phyloP scores from a whole-genome alignment of 2,888 invertebrate species.

The Epistrophe grossulariae region DNA sequence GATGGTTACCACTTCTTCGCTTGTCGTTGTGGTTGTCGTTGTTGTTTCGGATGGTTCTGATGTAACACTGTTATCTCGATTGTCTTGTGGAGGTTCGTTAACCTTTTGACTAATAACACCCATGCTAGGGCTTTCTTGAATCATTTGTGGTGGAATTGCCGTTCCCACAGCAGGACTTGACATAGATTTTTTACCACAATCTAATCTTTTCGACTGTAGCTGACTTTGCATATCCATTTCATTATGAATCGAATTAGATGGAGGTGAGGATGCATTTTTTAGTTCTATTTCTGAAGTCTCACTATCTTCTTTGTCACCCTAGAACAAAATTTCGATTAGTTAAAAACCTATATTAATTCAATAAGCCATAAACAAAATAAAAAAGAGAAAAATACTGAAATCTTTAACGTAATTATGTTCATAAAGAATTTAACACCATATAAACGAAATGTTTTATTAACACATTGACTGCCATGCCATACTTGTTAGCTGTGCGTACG shows the following conservation, averaged over 20 bases:
- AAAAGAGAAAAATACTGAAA: no score
- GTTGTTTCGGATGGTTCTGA: constrained; percentile 83
- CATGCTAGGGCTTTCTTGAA: constrained; percentile 83
- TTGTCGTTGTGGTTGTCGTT: constrained; percentile 83
- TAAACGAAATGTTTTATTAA: no score
- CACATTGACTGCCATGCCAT: no score
- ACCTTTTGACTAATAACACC: constrained; percentile 78
- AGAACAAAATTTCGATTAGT: background rate
- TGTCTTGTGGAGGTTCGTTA: constrained; percentile 82
- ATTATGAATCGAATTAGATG: constrained; percentile 61
- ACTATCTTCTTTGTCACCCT: constrained; percentile 65
- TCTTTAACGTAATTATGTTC: no score
- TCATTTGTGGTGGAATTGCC: constrained; percentile 79
- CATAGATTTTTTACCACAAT: constrained; percentile 83
- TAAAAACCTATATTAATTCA: background rate
- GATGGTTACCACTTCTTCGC: constrained; percentile 83
- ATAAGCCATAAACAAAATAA: background rate
- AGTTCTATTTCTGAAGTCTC: constrained; percentile 63
- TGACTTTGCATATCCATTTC: constrained; percentile 78
- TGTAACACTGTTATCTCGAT: constrained; percentile 81
- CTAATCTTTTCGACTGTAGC: constrained; percentile 79
- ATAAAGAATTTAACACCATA: no score
- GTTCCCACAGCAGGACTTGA: constrained; percentile 83
- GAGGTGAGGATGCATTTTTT: constrained; percentile 36
- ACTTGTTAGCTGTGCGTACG: no score